These are phyloP conservation scores for Iselma pallidipennis DNA, from an alignment of 2,888 invertebrate species.

Conservation along the genomic window DNA sequence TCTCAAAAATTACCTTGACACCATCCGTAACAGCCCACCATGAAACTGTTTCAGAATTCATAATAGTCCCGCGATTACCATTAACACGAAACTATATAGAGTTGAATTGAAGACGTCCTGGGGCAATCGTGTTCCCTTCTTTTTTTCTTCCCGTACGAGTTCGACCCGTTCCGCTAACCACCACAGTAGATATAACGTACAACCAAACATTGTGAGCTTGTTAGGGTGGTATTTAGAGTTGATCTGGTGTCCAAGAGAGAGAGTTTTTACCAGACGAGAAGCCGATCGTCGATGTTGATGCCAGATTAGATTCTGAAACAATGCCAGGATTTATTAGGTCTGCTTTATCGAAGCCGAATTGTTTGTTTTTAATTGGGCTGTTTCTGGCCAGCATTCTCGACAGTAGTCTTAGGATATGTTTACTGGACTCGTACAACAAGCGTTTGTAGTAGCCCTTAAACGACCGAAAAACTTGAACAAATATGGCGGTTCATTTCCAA, in stretches of 20 bases:
- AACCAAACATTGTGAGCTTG: constrained; percentile 44
- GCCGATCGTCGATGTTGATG: constrained; percentile 53
- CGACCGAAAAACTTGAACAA: neutral
- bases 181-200: constrained; percentile 21
- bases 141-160: neutral
- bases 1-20: neutral
- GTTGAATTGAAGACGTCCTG: constrained; percentile 31
- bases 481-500: constrained; percentile 26
- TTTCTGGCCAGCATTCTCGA: constrained; percentile 29
- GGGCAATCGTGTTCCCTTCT: constrained; percentile 19
- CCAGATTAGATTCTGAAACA: constrained; percentile 54
- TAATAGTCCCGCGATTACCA: constrained; percentile 35
- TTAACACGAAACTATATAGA: constrained; percentile 36
- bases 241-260: constrained; percentile 46
- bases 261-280: constrained; percentile 41
- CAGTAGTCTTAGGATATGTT: constrained; percentile 34
- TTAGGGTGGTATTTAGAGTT: constrained; percentile 53
- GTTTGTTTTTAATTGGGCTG: constrained; percentile 49
- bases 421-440: constrained; percentile 18
- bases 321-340: constrained; percentile 55
- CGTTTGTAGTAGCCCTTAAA: neutral
- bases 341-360: constrained; percentile 48
- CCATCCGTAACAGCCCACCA: neutral
- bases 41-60: constrained; percentile 28
- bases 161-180: no score